A percentile compares a stretch with the other conserved stretches of the same genome.
Evolutionary conservation across 2,113 vertebrate genomes (phyloP).

Genomic region (Sylvietta virens): DNA sequence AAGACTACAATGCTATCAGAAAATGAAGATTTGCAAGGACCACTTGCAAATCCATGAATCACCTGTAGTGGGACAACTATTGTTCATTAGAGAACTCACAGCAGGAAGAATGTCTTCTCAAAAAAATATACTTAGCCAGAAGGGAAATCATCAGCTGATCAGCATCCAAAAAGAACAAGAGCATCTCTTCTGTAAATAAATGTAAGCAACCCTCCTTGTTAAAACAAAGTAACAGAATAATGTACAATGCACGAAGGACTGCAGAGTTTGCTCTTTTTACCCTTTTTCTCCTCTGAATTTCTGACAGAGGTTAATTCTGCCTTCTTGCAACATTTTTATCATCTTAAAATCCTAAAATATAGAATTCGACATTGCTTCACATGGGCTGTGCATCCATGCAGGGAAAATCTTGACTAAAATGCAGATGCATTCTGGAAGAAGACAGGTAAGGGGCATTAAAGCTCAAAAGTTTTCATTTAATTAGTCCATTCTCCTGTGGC

Average conservation of each 20-base stretch:
- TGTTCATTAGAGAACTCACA: neutral
- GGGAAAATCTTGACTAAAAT: neutral
- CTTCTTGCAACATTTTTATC: neutral
- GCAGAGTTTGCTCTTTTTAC: neutral
- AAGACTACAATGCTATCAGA: neutral
- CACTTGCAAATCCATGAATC: neutral
- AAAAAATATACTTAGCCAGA: neutral
- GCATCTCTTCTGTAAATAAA: neutral
- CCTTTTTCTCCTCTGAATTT: neutral
- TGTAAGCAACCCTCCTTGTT: neutral
- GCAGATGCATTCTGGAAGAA: neutral
- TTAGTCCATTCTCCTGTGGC: neutral
- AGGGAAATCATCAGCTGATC: neutral
- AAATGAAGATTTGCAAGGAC: neutral
- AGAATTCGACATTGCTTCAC: neutral
- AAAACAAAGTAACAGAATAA: neutral
- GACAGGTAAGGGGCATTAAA: neutral
- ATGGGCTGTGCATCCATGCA: neutral
- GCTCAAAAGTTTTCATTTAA: neutral
- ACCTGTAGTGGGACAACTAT: neutral
- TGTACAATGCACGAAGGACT: neutral
- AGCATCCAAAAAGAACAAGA: neutral
- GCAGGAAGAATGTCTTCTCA: neutral
- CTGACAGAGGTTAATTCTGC: neutral
- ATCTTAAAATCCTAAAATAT: neutral